phyloP scores from a whole-genome alignment of 2,113 vertebrate species.

The Bambusicola thoracicus region DNA sequence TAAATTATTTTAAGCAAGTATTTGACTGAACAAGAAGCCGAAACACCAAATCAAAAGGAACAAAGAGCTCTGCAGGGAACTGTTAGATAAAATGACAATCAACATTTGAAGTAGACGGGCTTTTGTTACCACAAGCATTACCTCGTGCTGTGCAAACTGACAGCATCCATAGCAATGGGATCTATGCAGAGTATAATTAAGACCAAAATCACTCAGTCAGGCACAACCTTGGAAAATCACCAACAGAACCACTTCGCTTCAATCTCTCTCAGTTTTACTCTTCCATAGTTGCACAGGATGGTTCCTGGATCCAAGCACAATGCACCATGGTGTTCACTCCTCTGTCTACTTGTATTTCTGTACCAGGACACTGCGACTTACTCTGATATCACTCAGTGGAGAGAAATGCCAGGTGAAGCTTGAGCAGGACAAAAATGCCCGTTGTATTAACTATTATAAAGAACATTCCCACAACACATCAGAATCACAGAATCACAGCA shows the following conservation, averaged over 20 bases:
- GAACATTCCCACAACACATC: not conserved
- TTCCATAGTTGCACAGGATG: not conserved
- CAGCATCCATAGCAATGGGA: not conserved
- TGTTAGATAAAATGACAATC: accelerated
- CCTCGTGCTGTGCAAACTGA: not conserved
- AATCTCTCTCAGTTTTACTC: not conserved
- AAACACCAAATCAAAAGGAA: not conserved
- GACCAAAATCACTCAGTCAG: not conserved
- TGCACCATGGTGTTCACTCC: not conserved
- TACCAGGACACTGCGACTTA: not conserved
- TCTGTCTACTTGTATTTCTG: not conserved
- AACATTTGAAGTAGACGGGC: not conserved
- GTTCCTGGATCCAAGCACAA: not conserved
- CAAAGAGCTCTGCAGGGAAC: not conserved
- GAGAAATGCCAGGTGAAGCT: not conserved
- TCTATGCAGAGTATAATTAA: not conserved
- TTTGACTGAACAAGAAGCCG: not conserved
- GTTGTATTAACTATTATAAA: not conserved
- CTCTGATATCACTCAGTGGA: not conserved
- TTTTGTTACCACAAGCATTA: not conserved
- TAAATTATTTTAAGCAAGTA: not conserved
- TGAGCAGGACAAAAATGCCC: not conserved
- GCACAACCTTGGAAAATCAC: not conserved
- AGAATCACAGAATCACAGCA: too few relatives aligned
- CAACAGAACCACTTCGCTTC: not conserved